Base-by-base conservation (phyloP, 1,140 invertebrate species). In the Lysiphlebus fabarum region DNA sequence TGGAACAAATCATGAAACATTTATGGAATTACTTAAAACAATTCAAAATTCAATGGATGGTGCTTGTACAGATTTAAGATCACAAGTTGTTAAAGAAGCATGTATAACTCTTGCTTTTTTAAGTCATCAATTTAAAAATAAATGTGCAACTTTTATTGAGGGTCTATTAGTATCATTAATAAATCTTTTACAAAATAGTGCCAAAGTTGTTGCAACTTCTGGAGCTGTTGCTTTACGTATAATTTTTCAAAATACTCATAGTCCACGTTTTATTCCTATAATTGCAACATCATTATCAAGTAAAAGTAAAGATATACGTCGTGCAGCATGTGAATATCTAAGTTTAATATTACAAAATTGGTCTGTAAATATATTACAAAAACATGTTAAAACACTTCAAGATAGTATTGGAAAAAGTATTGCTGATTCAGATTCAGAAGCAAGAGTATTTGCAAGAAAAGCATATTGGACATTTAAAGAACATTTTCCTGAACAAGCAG, bases 81-180 rank as follows among this genome's bases (percentile, higher is more conserved):
- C 88, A 62, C 87, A 96, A 81, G 92, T 98, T 56, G 93, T 95
- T 0, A 82, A 96, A 59, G 96, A 99, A 78, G 92, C 91, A 0
- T 98, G 95, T 74, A 92, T 98, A 49, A 94, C 95, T 2, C 86
- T 98, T 59, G 93, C 95, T 33, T 96, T 88, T 81, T 84, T 96
- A 75, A 89, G 93, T 49, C 91, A 94, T 75, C 84, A 86, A 41
- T 69, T 98, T 45, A 87, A 87, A 54, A 88, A 84, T 63, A 92
- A 91, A 74, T 84, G 95, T 67, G 94, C 96, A 62, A 86, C 87
- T 74, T 91, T 95, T 77, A 88, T 89, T 17, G 89, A 95, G 72
- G 82, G 85, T 57, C 82, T 97, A 45, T 73, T 98, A 42, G 87
- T 88, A 53, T 85, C 86, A 60, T 77, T 98, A 26, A 93, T 98